Percentiles rank a stretch among this genome's conserved stretches.
phyloP scores from a whole-genome alignment of 2,797 vertebrate species.

The Euphonia xanthogaster region DNA sequence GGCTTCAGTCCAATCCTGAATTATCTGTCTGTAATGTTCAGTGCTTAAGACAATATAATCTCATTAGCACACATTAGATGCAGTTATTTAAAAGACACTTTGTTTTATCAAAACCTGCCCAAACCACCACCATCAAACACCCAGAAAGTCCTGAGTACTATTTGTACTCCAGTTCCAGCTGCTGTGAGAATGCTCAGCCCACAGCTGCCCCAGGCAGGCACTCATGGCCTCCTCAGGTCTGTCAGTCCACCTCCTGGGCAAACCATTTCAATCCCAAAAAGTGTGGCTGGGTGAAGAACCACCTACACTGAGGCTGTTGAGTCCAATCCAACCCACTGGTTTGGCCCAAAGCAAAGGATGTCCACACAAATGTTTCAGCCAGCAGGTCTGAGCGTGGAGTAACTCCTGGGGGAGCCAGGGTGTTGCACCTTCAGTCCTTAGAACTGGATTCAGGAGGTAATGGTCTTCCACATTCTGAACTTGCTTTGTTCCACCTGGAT shows the following conservation, averaged over 20 bases:
- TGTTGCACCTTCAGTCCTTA: neutral
- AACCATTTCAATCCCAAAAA: neutral
- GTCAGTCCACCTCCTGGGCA: neutral
- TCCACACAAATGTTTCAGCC: neutral
- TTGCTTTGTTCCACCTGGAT: neutral
- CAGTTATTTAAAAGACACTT: neutral
- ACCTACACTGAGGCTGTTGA: no score
- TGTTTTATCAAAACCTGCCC: neutral
- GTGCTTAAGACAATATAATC: neutral
- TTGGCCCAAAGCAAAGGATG: neutral
- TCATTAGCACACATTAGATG: neutral
- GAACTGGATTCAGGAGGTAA: neutral
- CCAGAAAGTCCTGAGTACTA: rapidly evolving
- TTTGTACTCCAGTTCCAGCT: neutral
- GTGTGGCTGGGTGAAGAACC: rapidly evolving
- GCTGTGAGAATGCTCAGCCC: neutral
- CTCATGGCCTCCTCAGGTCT: neutral
- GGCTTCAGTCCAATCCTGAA: neutral
- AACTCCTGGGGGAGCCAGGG: neutral
- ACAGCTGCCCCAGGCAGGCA: rapidly evolving
- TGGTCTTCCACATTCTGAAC: neutral
- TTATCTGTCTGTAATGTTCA: neutral
- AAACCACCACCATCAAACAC: neutral
- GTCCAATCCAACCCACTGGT: neutral
- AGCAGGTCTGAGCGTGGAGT: neutral